Evolutionary conservation across 2,113 vertebrate genomes (phyloP), one percentile per base, ranked within the genome.

Genomic region (Amphiprion percula): DNA sequence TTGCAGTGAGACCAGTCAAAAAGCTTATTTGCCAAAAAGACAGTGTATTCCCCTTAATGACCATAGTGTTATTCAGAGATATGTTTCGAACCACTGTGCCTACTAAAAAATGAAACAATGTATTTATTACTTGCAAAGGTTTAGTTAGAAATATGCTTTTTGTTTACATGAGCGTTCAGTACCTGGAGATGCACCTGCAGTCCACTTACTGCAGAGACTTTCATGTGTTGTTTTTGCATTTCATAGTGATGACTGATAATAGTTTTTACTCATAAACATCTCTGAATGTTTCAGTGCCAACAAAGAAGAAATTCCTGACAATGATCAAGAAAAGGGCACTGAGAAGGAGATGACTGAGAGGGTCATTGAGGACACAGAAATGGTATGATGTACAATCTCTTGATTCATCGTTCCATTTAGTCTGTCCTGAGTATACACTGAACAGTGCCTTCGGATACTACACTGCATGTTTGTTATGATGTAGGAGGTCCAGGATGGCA

Each of bases 281-380:
- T 87, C 58, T 78, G 26, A 63, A 44, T 83, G 23, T 84, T 87
- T 59, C 92, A 98, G 97, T 61, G 90, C 90, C 83, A 84, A 85
- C 78, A 99, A 96, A 87, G 97, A 98, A 49, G 97, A 99, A 55
- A 93, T 93, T 63, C 91, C 90, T 47, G 97, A 98, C 77, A 96
- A 97, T 0, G 97, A 98, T 14, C 96, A 95, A 44, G 96, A 97
- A 64, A 98, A 96, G 82, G 94, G 84, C 49, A 92, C 94, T 1
- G 98, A 98, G 90, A 97, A 96, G 86, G 94, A 95, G 46, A 61
- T 85, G 84, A 82, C 79, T 0, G 97, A 97, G 87, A 93, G 94
- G 77, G 93, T 91, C 77, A 94, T 70, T 68, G 95, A 95, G 78
- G 97, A 98, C 3, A 53, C 95, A 24, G 98, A 98, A 53, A 89